Percentiles rank a stretch among this genome's conserved stretches.
Evolutionary conservation across 1,140 invertebrate genomes (phyloP).

Genomic region (Periplaneta americana): DNA sequence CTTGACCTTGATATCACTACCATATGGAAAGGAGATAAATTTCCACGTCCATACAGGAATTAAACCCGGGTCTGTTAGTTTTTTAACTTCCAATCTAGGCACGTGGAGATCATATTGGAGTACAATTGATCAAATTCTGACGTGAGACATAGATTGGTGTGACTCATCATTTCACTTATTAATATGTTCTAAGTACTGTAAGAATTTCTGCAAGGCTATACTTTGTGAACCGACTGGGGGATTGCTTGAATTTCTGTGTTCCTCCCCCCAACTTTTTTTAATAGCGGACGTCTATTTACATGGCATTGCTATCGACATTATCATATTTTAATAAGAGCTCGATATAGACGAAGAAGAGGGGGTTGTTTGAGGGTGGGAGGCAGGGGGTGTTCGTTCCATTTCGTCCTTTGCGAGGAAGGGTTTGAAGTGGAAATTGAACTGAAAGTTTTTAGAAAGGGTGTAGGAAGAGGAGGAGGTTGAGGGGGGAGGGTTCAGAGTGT

Average conservation of each 20-base stretch:
- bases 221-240: not conserved
- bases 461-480: not conserved
- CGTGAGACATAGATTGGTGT: too few relatives aligned
- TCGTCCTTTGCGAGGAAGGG: not conserved
- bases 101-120: too few relatives aligned
- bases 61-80: too few relatives aligned
- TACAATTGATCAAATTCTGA: too few relatives aligned
- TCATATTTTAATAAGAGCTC: not conserved
- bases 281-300: not conserved
- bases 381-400: not conserved
- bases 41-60: too few relatives aligned
- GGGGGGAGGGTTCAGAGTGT: not conserved
- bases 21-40: too few relatives aligned
- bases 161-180: too few relatives aligned
- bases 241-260: not conserved
- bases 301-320: not conserved
- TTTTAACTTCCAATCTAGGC: too few relatives aligned
- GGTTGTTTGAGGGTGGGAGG: not conserved
- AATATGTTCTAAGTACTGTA: too few relatives aligned
- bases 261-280: not conserved
- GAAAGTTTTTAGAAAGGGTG: constrained; percentile 3
- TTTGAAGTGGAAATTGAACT: not conserved
- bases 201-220: not conserved
- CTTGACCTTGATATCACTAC: too few relatives aligned
- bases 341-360: not conserved